phyloP scores from a whole-genome alignment of 2,797 vertebrate species.

The Distichodus sexfasciatus region DNA sequence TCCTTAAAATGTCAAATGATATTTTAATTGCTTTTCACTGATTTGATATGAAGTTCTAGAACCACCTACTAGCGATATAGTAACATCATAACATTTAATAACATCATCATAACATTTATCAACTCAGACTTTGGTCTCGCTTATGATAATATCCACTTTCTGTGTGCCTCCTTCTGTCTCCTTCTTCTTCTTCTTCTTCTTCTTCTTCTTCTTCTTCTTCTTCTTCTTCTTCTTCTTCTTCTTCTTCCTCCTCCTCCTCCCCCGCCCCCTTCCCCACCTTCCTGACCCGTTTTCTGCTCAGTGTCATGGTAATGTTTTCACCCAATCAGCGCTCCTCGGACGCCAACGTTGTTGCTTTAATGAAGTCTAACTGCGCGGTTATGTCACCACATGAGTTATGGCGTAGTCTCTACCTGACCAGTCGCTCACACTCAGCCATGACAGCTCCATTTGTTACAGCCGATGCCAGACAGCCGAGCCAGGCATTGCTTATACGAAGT shows the following conservation, averaged over 20 bases:
- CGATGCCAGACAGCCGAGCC: conserved; percentile 48
- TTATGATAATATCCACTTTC: too few relatives aligned
- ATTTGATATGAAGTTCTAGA: too few relatives aligned
- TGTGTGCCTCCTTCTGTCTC: too few relatives aligned
- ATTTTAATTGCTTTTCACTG: too few relatives aligned
- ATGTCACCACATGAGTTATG: conserved; percentile 80
- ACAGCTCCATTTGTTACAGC: conserved; percentile 86
- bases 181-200: too few relatives aligned
- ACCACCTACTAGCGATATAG: too few relatives aligned
- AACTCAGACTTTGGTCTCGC: too few relatives aligned
- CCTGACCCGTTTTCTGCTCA: conserved; percentile 18
- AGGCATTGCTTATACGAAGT: conserved; percentile 18
- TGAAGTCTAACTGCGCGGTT: conserved; percentile 78
- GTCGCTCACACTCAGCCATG: conserved; percentile 78
- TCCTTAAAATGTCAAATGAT: too few relatives aligned
- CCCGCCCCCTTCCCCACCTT: not conserved
- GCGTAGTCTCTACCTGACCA: conserved; percentile 73
- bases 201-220: too few relatives aligned
- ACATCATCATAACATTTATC: too few relatives aligned
- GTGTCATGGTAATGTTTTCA: conserved; percentile 2
- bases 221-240: too few relatives aligned
- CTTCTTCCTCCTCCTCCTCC: not conserved
- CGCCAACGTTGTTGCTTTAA: conserved; percentile 64
- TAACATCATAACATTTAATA: too few relatives aligned
- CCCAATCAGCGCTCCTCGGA: conserved; percentile 12